Percentiles rank a stretch among this genome's conserved stretches.
Conservation (phyloP, 2,888 invertebrate species). For the Apotomis turbidana region DNA sequence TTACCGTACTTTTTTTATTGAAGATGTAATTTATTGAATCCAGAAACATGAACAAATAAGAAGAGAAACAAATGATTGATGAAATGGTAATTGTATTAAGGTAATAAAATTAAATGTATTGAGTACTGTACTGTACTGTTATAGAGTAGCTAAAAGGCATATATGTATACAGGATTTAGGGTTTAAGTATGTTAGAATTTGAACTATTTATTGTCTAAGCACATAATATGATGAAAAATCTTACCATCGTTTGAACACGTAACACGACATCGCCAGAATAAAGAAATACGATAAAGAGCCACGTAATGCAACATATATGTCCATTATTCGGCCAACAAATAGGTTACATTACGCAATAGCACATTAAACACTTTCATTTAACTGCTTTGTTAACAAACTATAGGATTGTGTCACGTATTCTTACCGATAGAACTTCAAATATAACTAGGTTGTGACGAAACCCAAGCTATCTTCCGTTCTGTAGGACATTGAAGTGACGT, state of each 20-base stretch:
- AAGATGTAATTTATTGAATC: no score
- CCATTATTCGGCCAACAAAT: constrained; percentile 59
- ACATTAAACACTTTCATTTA: constrained; percentile 71
- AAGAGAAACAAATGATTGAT: no score
- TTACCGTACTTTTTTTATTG: no score
- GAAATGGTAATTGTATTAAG: no score
- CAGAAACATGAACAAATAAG: no score
- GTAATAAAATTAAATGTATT: no score
- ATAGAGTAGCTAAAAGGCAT: no score
- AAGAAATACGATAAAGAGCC: constrained; percentile 52
- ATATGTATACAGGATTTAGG: no score
- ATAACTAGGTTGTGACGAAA: constrained; percentile 46
- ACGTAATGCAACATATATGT: constrained; percentile 51
- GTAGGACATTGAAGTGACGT: constrained; percentile 37
- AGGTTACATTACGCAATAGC: constrained; percentile 61
- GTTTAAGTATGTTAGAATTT: no score
- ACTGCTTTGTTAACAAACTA: constrained; percentile 61
- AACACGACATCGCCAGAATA: constrained; percentile 55
- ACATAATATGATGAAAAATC: constrained; percentile 55
- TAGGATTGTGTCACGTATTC: constrained; percentile 62
- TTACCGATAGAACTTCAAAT: constrained; percentile 42
- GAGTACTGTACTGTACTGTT: no score
- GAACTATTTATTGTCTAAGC: neutral
- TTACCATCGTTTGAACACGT: constrained; percentile 55
- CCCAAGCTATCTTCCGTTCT: constrained; percentile 9